A percentile compares a stretch with the other conserved stretches of the same genome.
Conservation (phyloP, 2,797 vertebrate genomes). For the Sebastes melanostomus region DNA sequence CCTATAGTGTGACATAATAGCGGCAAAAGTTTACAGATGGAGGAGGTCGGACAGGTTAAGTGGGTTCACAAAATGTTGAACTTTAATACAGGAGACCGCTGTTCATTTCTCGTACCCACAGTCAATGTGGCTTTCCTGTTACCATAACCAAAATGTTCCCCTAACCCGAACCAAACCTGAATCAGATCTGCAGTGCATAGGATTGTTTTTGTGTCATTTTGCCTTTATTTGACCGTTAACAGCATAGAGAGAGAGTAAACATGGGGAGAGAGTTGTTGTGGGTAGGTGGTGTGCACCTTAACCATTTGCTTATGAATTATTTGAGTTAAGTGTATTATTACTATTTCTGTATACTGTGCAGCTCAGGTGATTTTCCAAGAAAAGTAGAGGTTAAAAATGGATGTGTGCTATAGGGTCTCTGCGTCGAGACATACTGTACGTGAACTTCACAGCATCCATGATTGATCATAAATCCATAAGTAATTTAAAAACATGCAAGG, state of each 20-base stretch:
- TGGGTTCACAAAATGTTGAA: neutral
- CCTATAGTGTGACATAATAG: neutral
- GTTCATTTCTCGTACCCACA: neutral
- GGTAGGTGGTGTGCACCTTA: neutral
- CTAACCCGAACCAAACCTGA: neutral
- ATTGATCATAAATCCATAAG: slow-evolving; percentile 35
- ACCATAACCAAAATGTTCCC: neutral
- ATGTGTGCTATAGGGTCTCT: neutral
- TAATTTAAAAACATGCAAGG: slow-evolving; percentile 27
- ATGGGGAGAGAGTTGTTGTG: neutral
- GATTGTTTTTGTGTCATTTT: neutral
- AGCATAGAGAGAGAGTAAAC: neutral
- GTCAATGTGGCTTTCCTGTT: neutral
- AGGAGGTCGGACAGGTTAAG: neutral
- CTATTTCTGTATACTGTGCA: neutral
- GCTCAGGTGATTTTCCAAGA: neutral
- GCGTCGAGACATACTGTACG: neutral
- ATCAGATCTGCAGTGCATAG: neutral
- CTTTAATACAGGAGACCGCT: neutral
- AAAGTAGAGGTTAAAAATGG: slow-evolving; percentile 6
- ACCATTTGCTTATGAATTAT: neutral
- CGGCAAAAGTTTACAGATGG: neutral
- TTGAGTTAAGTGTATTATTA: neutral
- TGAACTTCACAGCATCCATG: slow-evolving; percentile 12
- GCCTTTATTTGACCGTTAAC: neutral